These are phyloP conservation scores for Chrysolophus pictus DNA, from an alignment of 2,797 vertebrate genomes.

Conservation along the genomic window DNA sequence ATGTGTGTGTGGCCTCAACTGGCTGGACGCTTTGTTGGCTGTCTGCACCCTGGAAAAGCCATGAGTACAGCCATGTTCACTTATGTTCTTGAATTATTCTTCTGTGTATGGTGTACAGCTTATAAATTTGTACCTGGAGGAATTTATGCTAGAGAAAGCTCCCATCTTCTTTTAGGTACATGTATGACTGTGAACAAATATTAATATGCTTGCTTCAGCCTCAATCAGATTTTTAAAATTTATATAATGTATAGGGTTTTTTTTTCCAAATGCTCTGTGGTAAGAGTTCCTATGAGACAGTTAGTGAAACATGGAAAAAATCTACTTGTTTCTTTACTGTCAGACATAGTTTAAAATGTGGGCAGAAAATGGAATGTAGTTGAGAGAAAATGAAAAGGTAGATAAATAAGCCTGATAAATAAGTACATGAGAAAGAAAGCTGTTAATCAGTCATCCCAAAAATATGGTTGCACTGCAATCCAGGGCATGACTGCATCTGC, in stretches of 20 bases:
- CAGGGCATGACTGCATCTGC: neutral
- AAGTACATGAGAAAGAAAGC: neutral
- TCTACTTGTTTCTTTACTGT: neutral
- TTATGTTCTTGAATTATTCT: slow-evolving; percentile 74
- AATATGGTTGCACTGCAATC: neutral
- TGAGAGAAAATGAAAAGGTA: neutral
- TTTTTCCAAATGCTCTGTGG: neutral
- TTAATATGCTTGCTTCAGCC: neutral
- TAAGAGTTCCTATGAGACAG: neutral
- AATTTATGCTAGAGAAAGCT: slow-evolving; percentile 77
- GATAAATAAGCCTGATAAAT: neutral
- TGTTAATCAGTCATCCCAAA: neutral
- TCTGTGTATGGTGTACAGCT: slow-evolving; percentile 81
- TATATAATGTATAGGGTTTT: neutral
- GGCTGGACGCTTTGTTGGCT: slow-evolving; percentile 59
- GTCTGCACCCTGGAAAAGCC: slow-evolving; percentile 65
- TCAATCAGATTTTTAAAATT: neutral
- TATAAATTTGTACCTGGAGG: slow-evolving; percentile 83
- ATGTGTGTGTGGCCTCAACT: slow-evolving; percentile 75
- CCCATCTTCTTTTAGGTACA: slow-evolving; percentile 80
- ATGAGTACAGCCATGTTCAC: slow-evolving; percentile 73
- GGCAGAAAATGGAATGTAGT: neutral
- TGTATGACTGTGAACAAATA: neutral
- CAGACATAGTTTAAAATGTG: neutral
- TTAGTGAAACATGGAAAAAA: neutral